A percentile compares a stretch with the other conserved stretches of the same genome.
These are phyloP conservation scores for Heliothis peltigera DNA, from an alignment of 2,888 invertebrate species.

Conservation along the genomic window DNA sequence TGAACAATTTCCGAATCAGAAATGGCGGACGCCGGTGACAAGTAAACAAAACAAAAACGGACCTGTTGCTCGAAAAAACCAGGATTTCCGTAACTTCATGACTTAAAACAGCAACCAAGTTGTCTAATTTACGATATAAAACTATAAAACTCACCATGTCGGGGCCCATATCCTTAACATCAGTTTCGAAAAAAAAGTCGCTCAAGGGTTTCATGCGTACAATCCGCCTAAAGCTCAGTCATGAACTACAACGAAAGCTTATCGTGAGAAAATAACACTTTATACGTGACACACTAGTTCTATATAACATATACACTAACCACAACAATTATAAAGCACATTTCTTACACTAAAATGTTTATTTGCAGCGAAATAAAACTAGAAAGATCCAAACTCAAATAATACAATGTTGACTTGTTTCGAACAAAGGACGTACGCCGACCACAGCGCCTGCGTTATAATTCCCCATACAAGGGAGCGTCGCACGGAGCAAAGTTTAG, in stretches of 20 bases:
- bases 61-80: slow-evolving; percentile 89
- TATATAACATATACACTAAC: slow-evolving; percentile 67
- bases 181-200: slow-evolving; percentile 92
- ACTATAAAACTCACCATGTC: slow-evolving; percentile 92
- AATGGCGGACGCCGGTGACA: slow-evolving; percentile 91
- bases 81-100: slow-evolving; percentile 78
- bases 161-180: slow-evolving; percentile 95
- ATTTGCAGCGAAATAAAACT: slow-evolving; percentile 73
- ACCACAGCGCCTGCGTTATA: slow-evolving; percentile 88
- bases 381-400: slow-evolving; percentile 83
- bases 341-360: slow-evolving; percentile 77
- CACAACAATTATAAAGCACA: slow-evolving; percentile 70
- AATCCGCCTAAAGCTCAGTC: slow-evolving; percentile 84
- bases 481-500: slow-evolving; percentile 73
- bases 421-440: slow-evolving; percentile 90
- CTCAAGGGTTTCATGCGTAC: slow-evolving; percentile 92
- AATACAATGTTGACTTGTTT: slow-evolving; percentile 89
- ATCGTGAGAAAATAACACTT: slow-evolving; percentile 72
- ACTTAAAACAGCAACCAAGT: slow-evolving; percentile 79
- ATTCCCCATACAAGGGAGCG: slow-evolving; percentile 80
- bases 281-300: slow-evolving; percentile 71
- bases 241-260: slow-evolving; percentile 82
- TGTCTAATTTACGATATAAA: slow-evolving; percentile 66
- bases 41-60: slow-evolving; percentile 90
- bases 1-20: slow-evolving; percentile 86